Base-by-base conservation (phyloP, 1,140 invertebrate genomes). In the Mycetomoellerius zeteki region DNA sequence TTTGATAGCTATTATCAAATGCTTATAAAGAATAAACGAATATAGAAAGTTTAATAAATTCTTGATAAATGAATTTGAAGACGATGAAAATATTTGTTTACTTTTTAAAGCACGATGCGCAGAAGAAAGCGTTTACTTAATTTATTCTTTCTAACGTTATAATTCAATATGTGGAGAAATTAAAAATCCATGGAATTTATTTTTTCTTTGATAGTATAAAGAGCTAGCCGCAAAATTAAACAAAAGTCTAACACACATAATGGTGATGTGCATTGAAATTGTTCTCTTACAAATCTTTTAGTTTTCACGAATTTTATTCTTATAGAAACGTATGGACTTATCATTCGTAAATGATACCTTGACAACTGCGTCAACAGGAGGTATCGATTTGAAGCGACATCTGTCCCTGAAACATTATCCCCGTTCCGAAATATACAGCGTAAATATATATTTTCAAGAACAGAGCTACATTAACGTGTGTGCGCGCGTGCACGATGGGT, bases 381-480 rank as follows among this genome's bases (percentile, higher is more conserved):
- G 5, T 43, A 65, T 80, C 5, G 60, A 52, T 65, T 43, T 30
- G 52, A 6, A 54, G n/a, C 54, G 52, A n/a, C 58, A 60, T 77
- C 56, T n/a, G 16, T 62, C 8, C 16, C 30, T 65, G 19, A 52
- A 54, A 78, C 62, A 33, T 50, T 52, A 21, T 43, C n/a, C 8
- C 3, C 24, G 30, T 75, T 67, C n/a, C 33, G 0, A 76, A 76
- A 76, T 76, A 43, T 12, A 37, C 30, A 33, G 5, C 16, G 33
- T 19, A 67, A 67, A 37, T 78, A 78, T 47, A 78, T 47, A 78
- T 67, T 80, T 52, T 67, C n/a, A 52, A 67, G 16, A 69, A 54
- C 21, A 54, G n/a, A 54, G 5, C n/a, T 21, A 12, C 62, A 24
- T 43, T n/a, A 14, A 43, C n/a, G n/a, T 67, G n/a, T 58, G 52